phyloP scores from a whole-genome alignment of 2,113 vertebrate species.

The Eretmochelys imbricata region DNA sequence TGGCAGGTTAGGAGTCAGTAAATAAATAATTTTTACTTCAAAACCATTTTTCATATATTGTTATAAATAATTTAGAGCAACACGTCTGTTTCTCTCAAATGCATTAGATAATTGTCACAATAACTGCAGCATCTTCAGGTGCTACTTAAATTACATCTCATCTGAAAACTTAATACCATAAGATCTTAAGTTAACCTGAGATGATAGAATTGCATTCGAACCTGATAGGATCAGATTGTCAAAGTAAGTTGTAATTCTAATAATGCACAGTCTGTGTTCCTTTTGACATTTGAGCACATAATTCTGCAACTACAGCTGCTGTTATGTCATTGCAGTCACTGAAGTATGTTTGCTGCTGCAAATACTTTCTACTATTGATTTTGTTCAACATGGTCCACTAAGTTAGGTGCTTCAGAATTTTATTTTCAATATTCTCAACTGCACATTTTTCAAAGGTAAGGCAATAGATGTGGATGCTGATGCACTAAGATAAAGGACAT shows the following conservation, averaged over 20 bases:
- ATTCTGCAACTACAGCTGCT: background rate
- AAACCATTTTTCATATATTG: background rate
- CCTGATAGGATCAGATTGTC: conserved; percentile 24
- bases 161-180: background rate
- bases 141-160: background rate
- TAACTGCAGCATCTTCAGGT: background rate
- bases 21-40: background rate
- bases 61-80: background rate
- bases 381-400: conserved; percentile 3
- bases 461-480: background rate
- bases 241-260: background rate
- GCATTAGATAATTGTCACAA: background rate
- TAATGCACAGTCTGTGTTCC: background rate
- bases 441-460: background rate
- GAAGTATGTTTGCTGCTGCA: background rate
- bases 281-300: conserved; percentile 23
- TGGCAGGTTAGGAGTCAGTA: background rate
- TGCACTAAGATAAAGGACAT: background rate
- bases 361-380: conserved; percentile 14
- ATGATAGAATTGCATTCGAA: background rate
- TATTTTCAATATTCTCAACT: background rate
- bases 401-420: conserved; percentile 10
- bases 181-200: background rate
- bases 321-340: conserved; percentile 3
- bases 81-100: background rate